A percentile compares a stretch with the other conserved stretches of the same genome.
Conservation (phyloP, 2,888 invertebrate genomes). For the Drosophila crucigera region DNA sequence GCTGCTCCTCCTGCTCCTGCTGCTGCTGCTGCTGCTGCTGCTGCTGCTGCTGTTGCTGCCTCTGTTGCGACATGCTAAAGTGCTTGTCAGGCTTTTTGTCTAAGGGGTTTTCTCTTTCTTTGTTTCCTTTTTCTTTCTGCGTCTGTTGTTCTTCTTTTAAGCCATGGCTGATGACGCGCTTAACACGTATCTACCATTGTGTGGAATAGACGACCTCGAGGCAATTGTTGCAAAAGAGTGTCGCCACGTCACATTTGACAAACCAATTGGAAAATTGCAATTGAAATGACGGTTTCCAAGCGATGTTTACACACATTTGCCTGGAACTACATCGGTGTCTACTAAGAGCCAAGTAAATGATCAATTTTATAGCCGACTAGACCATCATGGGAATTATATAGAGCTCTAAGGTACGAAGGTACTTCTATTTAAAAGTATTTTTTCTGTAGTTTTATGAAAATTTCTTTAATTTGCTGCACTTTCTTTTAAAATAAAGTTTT, state of each 20-base stretch:
- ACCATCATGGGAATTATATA: neutral
- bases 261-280: constrained; percentile 63
- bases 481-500: neutral
- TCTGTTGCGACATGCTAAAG: constrained; percentile 74
- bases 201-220: constrained; percentile 70
- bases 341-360: neutral
- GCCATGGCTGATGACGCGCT: constrained; percentile 73
- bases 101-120: constrained; percentile 36
- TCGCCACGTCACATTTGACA: constrained; percentile 39
- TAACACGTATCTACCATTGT: constrained; percentile 78
- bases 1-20: constrained; percentile 8
- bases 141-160: constrained; percentile 22
- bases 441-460: neutral
- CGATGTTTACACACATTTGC: constrained; percentile 17
- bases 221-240: constrained; percentile 43
- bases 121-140: constrained; percentile 25
- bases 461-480: accelerated
- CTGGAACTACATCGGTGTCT: neutral
- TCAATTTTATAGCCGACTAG: neutral
- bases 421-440: accelerated
- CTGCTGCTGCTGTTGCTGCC: neutral
- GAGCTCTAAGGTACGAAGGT: neutral
- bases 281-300: constrained; percentile 29
- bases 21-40: neutral
- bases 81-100: constrained; percentile 80